These are phyloP conservation scores for Autographa pulchrina DNA, from an alignment of 2,888 invertebrate species.

Conservation along the genomic window DNA sequence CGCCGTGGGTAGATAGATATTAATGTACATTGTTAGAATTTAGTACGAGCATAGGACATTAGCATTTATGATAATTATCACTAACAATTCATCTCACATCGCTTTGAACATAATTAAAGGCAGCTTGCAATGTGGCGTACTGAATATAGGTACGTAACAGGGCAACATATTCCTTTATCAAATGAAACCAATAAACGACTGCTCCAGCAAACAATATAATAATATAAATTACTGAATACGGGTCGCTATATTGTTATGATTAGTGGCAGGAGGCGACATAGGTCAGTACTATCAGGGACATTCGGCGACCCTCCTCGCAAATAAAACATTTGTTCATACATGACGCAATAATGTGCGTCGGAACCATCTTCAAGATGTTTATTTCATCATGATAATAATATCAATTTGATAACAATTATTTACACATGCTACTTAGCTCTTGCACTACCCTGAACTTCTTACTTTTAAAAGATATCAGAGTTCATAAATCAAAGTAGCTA, in stretches of 20 bases:
- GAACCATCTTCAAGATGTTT: conserved; percentile 2
- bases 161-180: neutral
- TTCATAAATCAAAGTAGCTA: neutral
- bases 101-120: neutral
- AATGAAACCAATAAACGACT: conserved; percentile 16
- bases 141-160: neutral
- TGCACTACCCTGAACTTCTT: neutral
- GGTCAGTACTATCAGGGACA: conserved; percentile 73
- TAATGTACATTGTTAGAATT: neutral
- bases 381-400: neutral
- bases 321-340: conserved; percentile 43
- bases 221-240: conserved; percentile 35
- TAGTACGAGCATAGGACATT: neutral
- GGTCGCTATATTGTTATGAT: conserved; percentile 56
- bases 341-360: conserved; percentile 58
- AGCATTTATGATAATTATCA: neutral
- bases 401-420: neutral
- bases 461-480: too few species aligned
- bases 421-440: neutral
- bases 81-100: neutral
- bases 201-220: conserved; percentile 31
- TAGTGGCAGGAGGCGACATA: conserved; percentile 55
- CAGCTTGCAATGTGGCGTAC: neutral
- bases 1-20: too few species aligned
- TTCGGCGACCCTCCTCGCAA: conserved; percentile 50